Evolutionary conservation across 2,113 vertebrate genomes (phyloP).

Genomic region (Lamprologus ornatipinnis): DNA sequence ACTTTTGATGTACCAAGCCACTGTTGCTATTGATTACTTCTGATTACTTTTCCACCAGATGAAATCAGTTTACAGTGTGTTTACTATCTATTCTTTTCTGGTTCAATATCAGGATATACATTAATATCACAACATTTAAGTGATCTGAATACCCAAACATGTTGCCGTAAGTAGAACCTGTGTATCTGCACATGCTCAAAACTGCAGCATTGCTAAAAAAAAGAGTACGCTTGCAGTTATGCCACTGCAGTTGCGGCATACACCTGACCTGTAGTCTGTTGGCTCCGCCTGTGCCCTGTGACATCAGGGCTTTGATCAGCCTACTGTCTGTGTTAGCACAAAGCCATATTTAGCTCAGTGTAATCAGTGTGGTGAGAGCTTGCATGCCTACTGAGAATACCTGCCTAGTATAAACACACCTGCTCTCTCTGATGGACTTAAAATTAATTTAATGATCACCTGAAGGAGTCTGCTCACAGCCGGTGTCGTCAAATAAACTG

Average conservation of each 20-base stretch:
- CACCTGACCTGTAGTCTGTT: conserved; percentile 55
- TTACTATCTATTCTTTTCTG: not conserved
- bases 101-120: not conserved
- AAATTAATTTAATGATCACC: conserved; percentile 33
- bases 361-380: conserved; percentile 62
- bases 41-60: not conserved
- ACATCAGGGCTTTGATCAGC: conserved; percentile 69
- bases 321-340: conserved; percentile 62
- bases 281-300: conserved; percentile 52
- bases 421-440: conserved; percentile 43
- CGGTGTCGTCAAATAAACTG: not conserved
- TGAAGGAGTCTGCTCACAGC: conserved; percentile 24
- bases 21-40: not conserved
- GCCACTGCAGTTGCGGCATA: not conserved
- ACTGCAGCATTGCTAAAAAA: not conserved
- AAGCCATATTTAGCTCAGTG: conserved; percentile 71
- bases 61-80: not conserved
- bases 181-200: not conserved
- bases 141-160: not conserved
- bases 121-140: not conserved
- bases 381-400: conserved; percentile 48
- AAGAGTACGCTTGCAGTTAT: not conserved
- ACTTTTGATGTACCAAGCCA: not conserved
- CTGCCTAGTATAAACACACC: conserved; percentile 59
- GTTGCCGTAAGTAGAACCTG: not conserved